phyloP scores from a whole-genome alignment of 2,113 vertebrate genomes.

The Chionis minor region DNA sequence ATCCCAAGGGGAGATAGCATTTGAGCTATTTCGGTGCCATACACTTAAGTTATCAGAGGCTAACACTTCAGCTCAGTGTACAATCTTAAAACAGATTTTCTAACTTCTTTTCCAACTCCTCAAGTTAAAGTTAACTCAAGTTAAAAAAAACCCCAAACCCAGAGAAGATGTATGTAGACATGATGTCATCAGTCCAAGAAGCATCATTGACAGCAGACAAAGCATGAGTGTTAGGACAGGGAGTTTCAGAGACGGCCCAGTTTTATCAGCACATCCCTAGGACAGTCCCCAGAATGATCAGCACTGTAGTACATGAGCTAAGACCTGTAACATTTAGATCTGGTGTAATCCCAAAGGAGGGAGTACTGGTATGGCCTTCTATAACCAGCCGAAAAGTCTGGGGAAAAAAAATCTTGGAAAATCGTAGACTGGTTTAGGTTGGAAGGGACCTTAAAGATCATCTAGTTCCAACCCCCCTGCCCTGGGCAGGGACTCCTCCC shows the following conservation, averaged over 20 bases:
- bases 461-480: not conserved
- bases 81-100: not conserved
- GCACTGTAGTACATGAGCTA: not conserved
- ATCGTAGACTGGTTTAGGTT: not conserved
- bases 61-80: not conserved
- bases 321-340: not conserved
- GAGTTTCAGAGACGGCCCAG: not conserved
- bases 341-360: not conserved
- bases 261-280: not conserved
- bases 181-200: not conserved
- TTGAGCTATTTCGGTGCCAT: not conserved
- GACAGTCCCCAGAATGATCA: not conserved
- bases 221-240: not conserved
- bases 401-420: not conserved
- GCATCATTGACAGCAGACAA: not conserved
- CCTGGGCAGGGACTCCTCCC: not conserved
- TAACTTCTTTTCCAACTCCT: not conserved
- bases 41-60: not conserved
- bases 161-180: not conserved
- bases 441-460: not conserved
- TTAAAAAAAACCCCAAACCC: not conserved
- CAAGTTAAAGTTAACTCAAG: too few relatives aligned
- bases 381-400: not conserved
- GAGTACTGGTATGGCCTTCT: too few relatives aligned
- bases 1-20: not conserved